Evolutionary conservation across 2,888 invertebrate genomes (phyloP).

Genomic region (Parnassius apollo): DNA sequence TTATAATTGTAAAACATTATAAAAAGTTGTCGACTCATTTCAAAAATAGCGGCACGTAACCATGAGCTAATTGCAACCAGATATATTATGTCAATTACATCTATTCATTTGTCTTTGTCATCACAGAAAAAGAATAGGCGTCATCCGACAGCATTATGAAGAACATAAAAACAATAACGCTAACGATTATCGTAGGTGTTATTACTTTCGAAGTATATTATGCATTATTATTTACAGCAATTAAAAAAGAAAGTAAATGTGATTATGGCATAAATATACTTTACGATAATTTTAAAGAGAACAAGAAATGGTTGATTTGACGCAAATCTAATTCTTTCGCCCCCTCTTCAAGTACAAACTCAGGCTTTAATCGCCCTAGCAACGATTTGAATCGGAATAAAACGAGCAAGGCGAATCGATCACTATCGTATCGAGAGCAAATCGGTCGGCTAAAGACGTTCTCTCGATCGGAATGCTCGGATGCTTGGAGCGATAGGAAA

Average conservation of each 20-base stretch:
- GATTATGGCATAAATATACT: too few relatives aligned
- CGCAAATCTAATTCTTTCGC: conserved; percentile 55
- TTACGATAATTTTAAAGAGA: neutral
- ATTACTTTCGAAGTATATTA: too few relatives aligned
- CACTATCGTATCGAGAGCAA: conserved; percentile 74
- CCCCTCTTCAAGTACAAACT: conserved; percentile 46
- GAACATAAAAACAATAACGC: conserved; percentile 1
- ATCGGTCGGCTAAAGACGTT: conserved; percentile 74
- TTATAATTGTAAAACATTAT: neutral
- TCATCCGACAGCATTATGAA: conserved; percentile 18
- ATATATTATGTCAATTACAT: conserved; percentile 25
- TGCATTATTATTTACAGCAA: too few relatives aligned
- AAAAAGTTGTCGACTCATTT: conserved; percentile 15
- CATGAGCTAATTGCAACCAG: conserved; percentile 23
- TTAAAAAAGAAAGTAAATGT: too few relatives aligned
- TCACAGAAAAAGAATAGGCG: conserved; percentile 9
- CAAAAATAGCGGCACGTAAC: conserved; percentile 21
- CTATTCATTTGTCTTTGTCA: conserved; percentile 26
- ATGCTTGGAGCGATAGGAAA: conserved; percentile 67
- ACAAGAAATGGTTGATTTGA: conserved; percentile 30
- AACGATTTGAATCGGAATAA: conserved; percentile 75
- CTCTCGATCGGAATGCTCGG: conserved; percentile 62
- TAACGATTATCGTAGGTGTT: too few relatives aligned
- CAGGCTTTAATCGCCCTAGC: conserved; percentile 71
- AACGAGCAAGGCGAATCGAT: conserved; percentile 74